These are phyloP conservation scores for Semaprochilodus insignis DNA, from an alignment of 2,797 vertebrate genomes.

Conservation along the genomic window DNA sequence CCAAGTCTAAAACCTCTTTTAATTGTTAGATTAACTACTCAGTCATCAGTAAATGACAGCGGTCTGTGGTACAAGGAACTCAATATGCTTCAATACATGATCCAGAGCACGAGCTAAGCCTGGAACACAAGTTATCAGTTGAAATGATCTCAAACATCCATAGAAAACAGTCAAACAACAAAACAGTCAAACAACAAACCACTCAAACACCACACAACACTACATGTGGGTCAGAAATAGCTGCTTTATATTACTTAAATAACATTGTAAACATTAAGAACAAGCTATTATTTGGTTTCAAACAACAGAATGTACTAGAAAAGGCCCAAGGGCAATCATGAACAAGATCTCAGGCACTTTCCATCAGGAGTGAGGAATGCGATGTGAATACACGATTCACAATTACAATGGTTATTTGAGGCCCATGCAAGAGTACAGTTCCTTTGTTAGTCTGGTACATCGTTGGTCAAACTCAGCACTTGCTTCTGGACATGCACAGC, in stretches of 20 bases:
- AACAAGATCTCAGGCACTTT: slow-evolving; percentile 77
- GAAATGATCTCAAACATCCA: no score
- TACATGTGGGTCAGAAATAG: slow-evolving; percentile 5
- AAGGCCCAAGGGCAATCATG: slow-evolving; percentile 59
- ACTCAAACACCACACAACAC: background rate
- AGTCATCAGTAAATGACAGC: no score
- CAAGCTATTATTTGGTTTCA: slow-evolving; percentile 48
- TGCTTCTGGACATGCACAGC: background rate
- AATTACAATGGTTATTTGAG: slow-evolving; percentile 47
- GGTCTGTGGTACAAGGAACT: no score
- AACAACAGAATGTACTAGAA: slow-evolving; percentile 50
- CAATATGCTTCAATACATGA: no score
- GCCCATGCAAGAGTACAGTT: slow-evolving; percentile 54
- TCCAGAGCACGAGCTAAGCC: no score
- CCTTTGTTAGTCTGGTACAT: background rate
- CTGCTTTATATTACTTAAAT: slow-evolving; percentile 38
- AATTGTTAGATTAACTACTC: no score
- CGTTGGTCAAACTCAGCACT: background rate
- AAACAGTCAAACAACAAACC: background rate
- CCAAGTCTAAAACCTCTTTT: no score
- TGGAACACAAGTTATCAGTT: no score
- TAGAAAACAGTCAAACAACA: background rate
- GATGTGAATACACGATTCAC: slow-evolving; percentile 28
- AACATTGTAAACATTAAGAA: slow-evolving; percentile 46
- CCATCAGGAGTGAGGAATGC: background rate